Evolutionary conservation across 1,140 invertebrate genomes (phyloP), one percentile per base, ranked within the genome.

Genomic region (Drosophila mayri): DNA sequence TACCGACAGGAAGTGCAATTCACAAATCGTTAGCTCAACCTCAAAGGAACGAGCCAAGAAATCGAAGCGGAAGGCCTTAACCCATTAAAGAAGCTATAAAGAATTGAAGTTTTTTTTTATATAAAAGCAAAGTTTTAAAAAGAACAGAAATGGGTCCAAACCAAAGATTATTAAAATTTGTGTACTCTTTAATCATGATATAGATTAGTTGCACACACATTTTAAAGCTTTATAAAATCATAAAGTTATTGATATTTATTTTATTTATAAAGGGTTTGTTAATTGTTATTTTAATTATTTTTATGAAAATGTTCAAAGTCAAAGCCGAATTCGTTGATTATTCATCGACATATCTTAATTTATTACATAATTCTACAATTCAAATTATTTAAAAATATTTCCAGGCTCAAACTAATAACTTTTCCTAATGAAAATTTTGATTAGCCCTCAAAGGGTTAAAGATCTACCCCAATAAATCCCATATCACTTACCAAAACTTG

Each of bases 1-100:
- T 88, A 90, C 85, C 75, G 85, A 88, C 85, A 88, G 85, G 78
- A 91, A 91, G 85, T 88, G 80, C 77, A 87, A 91, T 91, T 91
- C 87, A 81, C 87, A 91, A 91, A 87, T 91, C 88, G 83, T 91
- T 91, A 81, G 79, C 86, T 78, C 81, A 76, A 79, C 66, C 59
- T 44, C 65, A 77, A 62, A 47, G 61, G 49, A 66, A 30, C n/a
- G 32, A 66, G 30, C 64, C 49, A 74, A 41, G 37, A 50, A 88
- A 88, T 74, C 79, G 83, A 82, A 72, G 41, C 18, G 37, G 30
- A 43, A 32, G 14, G 12, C 4, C 57, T 65, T 65, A 65, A 62
- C 62, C 62, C 62, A 62, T 62, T 64, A 28, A 35, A 35, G 0
- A 25, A n/a, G 22, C 10, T 14, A 57, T 18, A 6, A 22, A 25